Evolutionary conservation across 2,113 vertebrate genomes (phyloP), one percentile per base, ranked within the genome.

Genomic region (Xyliphius kryptos): DNA sequence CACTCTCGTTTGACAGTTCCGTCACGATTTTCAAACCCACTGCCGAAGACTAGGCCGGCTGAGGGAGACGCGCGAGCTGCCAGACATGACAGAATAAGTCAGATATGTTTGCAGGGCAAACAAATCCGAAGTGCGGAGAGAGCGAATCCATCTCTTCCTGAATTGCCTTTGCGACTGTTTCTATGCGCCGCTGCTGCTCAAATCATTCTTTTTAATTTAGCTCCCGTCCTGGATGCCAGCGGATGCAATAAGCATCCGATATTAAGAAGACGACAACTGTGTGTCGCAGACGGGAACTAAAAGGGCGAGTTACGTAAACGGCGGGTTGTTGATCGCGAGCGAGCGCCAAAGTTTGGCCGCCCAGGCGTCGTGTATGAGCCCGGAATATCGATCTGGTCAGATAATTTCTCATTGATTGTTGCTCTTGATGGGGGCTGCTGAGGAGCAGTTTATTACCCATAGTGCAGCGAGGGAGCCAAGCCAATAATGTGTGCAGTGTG

Each of bases 371-470:
- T 67, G 74, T 77, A 74, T 78, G 80, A 83, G 83, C 76, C 56
- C 72, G 72, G 74, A 21, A 53, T 81, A 88, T 88, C 80, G 84
- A 87, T 84, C 79, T 77, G 74, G 77, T 75, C 72, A 84, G 82
- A 89, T 87, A 80, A 86, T 87, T 86, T 84, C 74, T 80, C 86
- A 86, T 86, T 86, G 86, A 89, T 88, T 83, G 83, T 80, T 82
- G 77, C 80, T 80, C 80, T 83, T 82, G 80, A 85, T 82, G 79
- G 83, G 81, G 81, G 80, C 79, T 81, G 83, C 82, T 76, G 66
- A 75, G 76, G 81, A 80, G 80, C 79, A 82, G 83, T 86, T 88
- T 88, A 86, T 86, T 83, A 80, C 77, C 79, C 83, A 77, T 79
- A 73, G 75, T 81, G 81, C 83, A 84, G 81, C 80, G 75, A 76